A percentile compares a stretch with the other conserved stretches of the same genome.
These are phyloP conservation scores for Stenodera caucasica DNA, from an alignment of 2,888 invertebrate species.

Conservation along the genomic window DNA sequence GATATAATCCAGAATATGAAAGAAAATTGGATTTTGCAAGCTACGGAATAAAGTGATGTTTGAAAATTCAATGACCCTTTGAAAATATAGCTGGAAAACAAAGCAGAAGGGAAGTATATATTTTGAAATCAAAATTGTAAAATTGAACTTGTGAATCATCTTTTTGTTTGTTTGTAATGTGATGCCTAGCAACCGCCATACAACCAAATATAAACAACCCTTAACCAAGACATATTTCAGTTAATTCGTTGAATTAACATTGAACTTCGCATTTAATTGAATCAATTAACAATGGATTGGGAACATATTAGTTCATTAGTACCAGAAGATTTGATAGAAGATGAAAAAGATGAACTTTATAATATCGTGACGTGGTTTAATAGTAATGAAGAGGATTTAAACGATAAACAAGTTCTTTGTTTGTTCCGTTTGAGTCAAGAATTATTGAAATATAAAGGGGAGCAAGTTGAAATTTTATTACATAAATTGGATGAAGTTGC, in stretches of 20 bases:
- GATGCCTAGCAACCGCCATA: not conserved
- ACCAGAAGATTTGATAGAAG: conserved; percentile 60
- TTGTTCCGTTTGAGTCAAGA: conserved; percentile 67
- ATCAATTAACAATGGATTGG: conserved; percentile 57
- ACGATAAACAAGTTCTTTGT: conserved; percentile 60
- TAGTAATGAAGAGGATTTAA: conserved; percentile 61
- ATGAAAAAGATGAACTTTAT: conserved; percentile 67
- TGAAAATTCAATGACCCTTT: too few species aligned
- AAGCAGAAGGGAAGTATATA: too few species aligned
- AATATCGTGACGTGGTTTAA: conserved; percentile 66
- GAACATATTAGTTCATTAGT: conserved; percentile 61
- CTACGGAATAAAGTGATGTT: too few species aligned
- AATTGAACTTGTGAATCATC: too few species aligned
- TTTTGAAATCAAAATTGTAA: too few species aligned
- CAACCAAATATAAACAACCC: not conserved
- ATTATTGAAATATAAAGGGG: conserved; percentile 68
- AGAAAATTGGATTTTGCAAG: too few species aligned
- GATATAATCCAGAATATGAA: too few species aligned
- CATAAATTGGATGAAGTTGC: conserved; percentile 60
- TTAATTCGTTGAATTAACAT: too few species aligned
- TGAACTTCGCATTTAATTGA: too few species aligned
- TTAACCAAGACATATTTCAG: too few species aligned
- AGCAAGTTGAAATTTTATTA: conserved; percentile 63
- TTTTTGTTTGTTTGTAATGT: not conserved
- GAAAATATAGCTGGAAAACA: too few species aligned